These are phyloP conservation scores for Fragum fragum DNA, from an alignment of 2,888 invertebrate genomes.

Conservation along the genomic window DNA sequence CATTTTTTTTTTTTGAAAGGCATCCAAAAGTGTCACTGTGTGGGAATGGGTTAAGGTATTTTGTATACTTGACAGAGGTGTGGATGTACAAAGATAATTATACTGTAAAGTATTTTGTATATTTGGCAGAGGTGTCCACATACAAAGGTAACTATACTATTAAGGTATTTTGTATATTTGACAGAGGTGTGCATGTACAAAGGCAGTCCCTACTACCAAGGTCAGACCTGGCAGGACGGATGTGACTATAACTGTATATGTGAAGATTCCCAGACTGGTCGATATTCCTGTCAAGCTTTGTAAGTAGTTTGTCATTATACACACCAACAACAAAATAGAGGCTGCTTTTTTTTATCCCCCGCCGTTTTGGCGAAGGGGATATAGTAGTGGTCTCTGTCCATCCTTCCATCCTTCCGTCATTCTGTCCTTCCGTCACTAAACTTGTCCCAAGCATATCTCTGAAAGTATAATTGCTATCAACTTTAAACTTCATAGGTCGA, in stretches of 20 bases:
- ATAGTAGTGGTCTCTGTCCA: too few species aligned
- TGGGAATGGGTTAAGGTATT: background rate
- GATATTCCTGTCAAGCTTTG: conserved; percentile 71
- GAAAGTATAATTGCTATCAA: too few species aligned
- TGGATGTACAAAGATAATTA: conserved; percentile 74
- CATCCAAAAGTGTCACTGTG: background rate
- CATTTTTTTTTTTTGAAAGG: too few species aligned
- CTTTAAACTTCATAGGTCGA: too few species aligned
- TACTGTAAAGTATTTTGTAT: conserved; percentile 69
- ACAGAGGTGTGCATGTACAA: conserved; percentile 75
- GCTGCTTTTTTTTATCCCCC: too few species aligned
- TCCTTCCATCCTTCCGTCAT: too few species aligned
- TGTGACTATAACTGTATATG: conserved; percentile 73
- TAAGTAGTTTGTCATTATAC: too few species aligned
- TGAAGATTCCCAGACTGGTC: conserved; percentile 69
- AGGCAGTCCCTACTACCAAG: conserved; percentile 71
- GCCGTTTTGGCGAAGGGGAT: too few species aligned
- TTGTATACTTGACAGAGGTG: conserved; percentile 63
- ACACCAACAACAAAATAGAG: too few species aligned
- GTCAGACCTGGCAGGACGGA: conserved; percentile 76
- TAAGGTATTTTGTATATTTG: conserved; percentile 5
- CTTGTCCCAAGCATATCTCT: too few species aligned
- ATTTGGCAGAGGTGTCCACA: conserved; percentile 38
- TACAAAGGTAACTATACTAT: too few species aligned
- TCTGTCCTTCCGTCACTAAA: too few species aligned